Evolutionary conservation across 2,113 vertebrate genomes (phyloP), one percentile per base, ranked within the genome.

Genomic region (Cacatua alba): DNA sequence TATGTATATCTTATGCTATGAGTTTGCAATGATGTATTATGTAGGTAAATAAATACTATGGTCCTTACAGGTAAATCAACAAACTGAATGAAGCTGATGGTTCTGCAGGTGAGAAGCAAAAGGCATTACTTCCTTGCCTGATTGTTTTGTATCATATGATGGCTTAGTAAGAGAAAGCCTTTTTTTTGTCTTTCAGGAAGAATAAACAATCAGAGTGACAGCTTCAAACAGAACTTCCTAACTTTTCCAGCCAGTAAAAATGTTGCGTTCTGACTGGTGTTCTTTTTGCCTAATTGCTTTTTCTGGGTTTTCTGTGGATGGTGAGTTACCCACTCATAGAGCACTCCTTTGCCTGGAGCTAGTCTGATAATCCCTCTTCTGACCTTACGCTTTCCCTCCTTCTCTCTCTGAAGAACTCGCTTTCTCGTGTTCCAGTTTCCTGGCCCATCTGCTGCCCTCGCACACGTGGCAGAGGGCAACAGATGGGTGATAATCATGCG

Each of bases 401-500:
- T 94, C 65, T 64, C 41, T 95, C 90, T 89, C 85, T 3, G 17
- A 92, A 94, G 89, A 96, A 89, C 79, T 94, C 72, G 82, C 82
- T 91, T 97, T 96, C 83, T 77, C 9, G 21, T 96, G 95, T 95
- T 95, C 95, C 88, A 95, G 91, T 94, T 97, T 96, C 88, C 96
- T 96, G 96, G 97, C 91, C 96, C 97, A 97, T 97, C 96, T 97
- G 97, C 93, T 97, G 87, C 88, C 94, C 96, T 97, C 92, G 92
- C 82, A 96, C 95, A 95, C 63, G 11, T 95, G 94, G 93, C 93
- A 96, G 87, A 97, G 96, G 97, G 97, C 97, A 97, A 95, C 97
- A 97, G 97, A 97, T 97, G 97, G 96, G 95, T 89, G 94, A 97
- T 95, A 96, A 96, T 97, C 96, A 96, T 96, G 93, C 78, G 53